Evolutionary conservation across 2,888 invertebrate species (phyloP).

Genomic region (Amphipoea oculea): DNA sequence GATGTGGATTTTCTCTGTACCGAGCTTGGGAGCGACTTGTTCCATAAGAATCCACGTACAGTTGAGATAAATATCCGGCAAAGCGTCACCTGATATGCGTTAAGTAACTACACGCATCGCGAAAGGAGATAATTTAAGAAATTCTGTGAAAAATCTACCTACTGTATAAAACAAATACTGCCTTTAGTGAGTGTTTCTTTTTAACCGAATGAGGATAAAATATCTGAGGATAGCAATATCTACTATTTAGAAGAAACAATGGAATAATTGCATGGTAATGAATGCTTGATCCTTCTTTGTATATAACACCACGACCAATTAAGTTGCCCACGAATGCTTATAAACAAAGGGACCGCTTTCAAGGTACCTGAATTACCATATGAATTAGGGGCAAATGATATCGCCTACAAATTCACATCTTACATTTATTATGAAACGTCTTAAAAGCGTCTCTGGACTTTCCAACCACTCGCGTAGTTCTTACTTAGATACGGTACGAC

Average conservation of each 20-base stretch:
- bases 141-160: neutral
- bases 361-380: slow-evolving; percentile 19
- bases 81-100: slow-evolving; percentile 68
- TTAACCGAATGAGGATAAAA: neutral
- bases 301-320: neutral
- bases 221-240: neutral
- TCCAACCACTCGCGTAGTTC: slow-evolving; percentile 83
- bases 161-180: neutral
- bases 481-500: slow-evolving; percentile 83
- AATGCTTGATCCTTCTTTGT: neutral
- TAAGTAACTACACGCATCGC: slow-evolving; percentile 36
- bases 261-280: neutral
- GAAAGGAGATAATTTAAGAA: slow-evolving; percentile 7
- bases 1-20: slow-evolving; percentile 70
- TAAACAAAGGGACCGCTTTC: neutral
- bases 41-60: slow-evolving; percentile 77
- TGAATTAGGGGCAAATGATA: slow-evolving; percentile 28
- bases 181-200: neutral
- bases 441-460: slow-evolving; percentile 85
- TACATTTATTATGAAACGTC: slow-evolving; percentile 83
- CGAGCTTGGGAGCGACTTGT: slow-evolving; percentile 69
- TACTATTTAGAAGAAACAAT: neutral
- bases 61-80: slow-evolving; percentile 74
- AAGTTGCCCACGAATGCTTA: slow-evolving; percentile 1
- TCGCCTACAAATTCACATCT: slow-evolving; percentile 57